Conservation (phyloP, 2,797 vertebrate genomes). For the Melanotaenia boesemani region DNA sequence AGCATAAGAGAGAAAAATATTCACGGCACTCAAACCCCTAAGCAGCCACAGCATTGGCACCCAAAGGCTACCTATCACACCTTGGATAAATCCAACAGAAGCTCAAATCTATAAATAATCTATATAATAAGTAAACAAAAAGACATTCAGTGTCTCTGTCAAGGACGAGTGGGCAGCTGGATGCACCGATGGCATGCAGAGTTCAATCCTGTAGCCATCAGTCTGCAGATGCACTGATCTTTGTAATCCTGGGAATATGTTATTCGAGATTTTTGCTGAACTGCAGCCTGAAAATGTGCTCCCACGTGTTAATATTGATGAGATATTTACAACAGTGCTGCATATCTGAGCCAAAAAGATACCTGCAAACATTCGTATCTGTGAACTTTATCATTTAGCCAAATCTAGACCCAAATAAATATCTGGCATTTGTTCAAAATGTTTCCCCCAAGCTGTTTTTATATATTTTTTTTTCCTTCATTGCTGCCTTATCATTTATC, state of each 20-base stretch:
- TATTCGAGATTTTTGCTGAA: neutral
- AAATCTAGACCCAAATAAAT: slow-evolving; percentile 13
- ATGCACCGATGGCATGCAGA: slow-evolving; percentile 13
- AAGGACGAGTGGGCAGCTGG: slow-evolving; percentile 32
- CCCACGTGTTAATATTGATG: slow-evolving; percentile 2
- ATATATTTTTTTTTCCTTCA: neutral
- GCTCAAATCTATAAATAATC: slow-evolving; percentile 17
- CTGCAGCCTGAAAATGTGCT: slow-evolving; percentile 1
- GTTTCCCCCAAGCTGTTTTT: neutral
- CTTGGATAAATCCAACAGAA: slow-evolving; percentile 4
- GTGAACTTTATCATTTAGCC: slow-evolving; percentile 5
- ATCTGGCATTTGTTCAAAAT: slow-evolving; percentile 10
- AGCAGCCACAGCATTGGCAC: neutral
- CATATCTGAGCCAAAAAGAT: slow-evolving; percentile 8
- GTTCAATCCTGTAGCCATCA: slow-evolving; percentile 8
- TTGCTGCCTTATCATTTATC: slow-evolving; percentile 27
- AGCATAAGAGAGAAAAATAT: slow-evolving; percentile 1
- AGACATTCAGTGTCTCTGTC: slow-evolving; percentile 17
- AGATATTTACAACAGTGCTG: neutral
- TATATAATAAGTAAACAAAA: slow-evolving; percentile 15
- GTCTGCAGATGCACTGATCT: neutral
- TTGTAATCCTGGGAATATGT: neutral
- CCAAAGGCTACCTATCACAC: neutral
- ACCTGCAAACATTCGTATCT: neutral
- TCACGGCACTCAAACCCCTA: neutral